These are phyloP conservation scores for Drosophila neocordata DNA, from an alignment of 1,140 invertebrate species.

Conservation along the genomic window DNA sequence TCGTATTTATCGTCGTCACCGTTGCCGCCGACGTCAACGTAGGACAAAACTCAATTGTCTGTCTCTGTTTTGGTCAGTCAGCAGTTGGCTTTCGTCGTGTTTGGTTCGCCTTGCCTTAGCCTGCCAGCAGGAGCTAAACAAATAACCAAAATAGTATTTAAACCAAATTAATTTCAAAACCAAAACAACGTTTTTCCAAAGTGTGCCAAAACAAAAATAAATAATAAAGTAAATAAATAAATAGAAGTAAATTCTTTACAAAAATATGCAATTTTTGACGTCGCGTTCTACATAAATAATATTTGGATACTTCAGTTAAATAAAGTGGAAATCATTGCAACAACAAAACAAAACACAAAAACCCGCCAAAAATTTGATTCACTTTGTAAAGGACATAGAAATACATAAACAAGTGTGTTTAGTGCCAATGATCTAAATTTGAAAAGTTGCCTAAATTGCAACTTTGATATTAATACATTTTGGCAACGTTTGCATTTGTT, in stretches of 20 bases:
- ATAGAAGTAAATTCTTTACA: not conserved
- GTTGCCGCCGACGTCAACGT: conserved; percentile 50
- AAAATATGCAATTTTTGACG: not conserved
- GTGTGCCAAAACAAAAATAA: conserved; percentile 1
- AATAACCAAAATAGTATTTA: conserved; percentile 33
- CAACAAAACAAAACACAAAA: conserved; percentile 17
- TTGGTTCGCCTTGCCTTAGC: conserved; percentile 61
- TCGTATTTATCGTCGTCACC: not conserved
- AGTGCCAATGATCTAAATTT: conserved; percentile 50
- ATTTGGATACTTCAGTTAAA: not conserved
- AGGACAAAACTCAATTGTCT: conserved; percentile 74
- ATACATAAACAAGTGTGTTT: conserved; percentile 53
- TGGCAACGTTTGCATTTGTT: conserved; percentile 69
- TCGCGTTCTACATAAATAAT: not conserved
- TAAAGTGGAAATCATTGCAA: not conserved
- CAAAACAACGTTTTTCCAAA: conserved; percentile 16
- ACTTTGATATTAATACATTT: conserved; percentile 70
- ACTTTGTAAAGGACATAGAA: conserved; percentile 32
- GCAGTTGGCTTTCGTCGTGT: conserved; percentile 82
- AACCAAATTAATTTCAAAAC: conserved; percentile 18
- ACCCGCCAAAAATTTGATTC: conserved; percentile 48
- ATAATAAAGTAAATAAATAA: not conserved
- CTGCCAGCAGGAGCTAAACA: conserved; percentile 49
- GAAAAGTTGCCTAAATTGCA: conserved; percentile 57
- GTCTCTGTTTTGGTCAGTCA: conserved; percentile 83